Evolutionary conservation across 2,888 invertebrate genomes (phyloP).

Genomic region (Eulithis prunata): DNA sequence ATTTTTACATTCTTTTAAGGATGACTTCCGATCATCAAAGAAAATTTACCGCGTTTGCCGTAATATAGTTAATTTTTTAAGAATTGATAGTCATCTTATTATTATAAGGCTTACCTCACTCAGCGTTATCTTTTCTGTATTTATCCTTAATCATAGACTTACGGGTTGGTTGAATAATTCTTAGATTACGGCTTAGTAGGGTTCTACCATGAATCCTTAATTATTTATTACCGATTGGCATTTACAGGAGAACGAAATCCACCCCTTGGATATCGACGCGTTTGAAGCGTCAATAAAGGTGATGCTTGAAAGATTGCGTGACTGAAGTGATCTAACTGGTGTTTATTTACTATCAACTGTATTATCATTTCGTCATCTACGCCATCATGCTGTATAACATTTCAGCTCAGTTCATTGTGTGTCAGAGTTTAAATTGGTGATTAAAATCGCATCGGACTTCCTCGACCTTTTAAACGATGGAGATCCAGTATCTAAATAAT

Average conservation of each 20-base stretch:
- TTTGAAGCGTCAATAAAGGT: constrained; percentile 82
- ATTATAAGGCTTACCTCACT: too few species aligned
- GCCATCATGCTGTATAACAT: constrained; percentile 52
- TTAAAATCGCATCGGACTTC: not conserved
- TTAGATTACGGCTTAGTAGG: too few species aligned
- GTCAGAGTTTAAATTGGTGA: constrained; percentile 11
- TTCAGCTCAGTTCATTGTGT: constrained; percentile 35
- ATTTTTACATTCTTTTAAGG: not conserved
- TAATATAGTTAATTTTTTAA: too few species aligned
- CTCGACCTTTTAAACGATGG: not conserved
- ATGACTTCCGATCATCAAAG: not conserved
- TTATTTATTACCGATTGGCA: constrained; percentile 44
- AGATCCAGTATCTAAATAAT: not conserved
- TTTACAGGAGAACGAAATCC: constrained; percentile 78
- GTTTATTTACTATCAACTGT: constrained; percentile 44
- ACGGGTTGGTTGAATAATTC: too few species aligned
- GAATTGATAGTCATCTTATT: too few species aligned
- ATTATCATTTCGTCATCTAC: constrained; percentile 43
- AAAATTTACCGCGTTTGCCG: too few species aligned
- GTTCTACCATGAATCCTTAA: not conserved
- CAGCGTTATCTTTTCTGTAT: too few species aligned
- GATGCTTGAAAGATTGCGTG: constrained; percentile 63
- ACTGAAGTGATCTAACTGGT: constrained; percentile 51
- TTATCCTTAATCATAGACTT: too few species aligned
- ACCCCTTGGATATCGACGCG: constrained; percentile 72